Base-by-base conservation (phyloP, 2,113 vertebrate species). In the Cryptoleucopteryx plumbea region DNA sequence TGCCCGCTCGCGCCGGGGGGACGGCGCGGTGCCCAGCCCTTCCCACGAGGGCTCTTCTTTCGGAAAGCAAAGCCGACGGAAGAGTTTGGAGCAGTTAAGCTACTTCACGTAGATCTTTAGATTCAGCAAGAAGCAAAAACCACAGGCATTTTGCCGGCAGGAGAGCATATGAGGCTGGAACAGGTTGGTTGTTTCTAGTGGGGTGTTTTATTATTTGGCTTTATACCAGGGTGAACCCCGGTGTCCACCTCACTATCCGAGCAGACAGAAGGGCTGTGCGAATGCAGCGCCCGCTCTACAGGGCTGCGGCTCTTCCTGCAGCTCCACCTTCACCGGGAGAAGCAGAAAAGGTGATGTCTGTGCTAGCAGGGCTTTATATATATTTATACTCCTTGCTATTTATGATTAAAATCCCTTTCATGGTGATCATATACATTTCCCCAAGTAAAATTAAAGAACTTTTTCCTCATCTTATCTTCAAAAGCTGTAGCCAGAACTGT, bases 161-260 rank as follows among this genome's bases (percentile, higher is more conserved):
- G 48, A 40, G 13, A 7, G 36, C 0, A 10, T 8, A 9, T 2
- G 20, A 53, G 13, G 38, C 47, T 15, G 47, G 20, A 10, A 8
- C 6, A 16, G 40, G 21, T 11, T 7, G 26, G 27, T 17, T 26
- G n/a, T 17, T 58, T 20, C 42, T 6, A 6, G 29, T 10, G 32
- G 25, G 25, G 12, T 43, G 47, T 4, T 45, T 7, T 11, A 10
- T 25, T 21, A 3, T 13, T 38, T 20, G 58, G 34, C 38, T 32
- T 65, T 17, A 11, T 1, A 11, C 5, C 13, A 9, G 45, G 53
- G 7, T 1, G 62, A 23, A 4, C 5, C 36, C 31, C 3, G 0
- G 43, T 3, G 62, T 8, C 73, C 63, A 38, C 2, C 63, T 38
- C 32, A 3, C 2, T 0, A 13, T 2, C 36, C 2, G 4, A 5